These are phyloP conservation scores for Blastobasis lacticolella DNA, from an alignment of 2,888 invertebrate species.

Conservation along the genomic window DNA sequence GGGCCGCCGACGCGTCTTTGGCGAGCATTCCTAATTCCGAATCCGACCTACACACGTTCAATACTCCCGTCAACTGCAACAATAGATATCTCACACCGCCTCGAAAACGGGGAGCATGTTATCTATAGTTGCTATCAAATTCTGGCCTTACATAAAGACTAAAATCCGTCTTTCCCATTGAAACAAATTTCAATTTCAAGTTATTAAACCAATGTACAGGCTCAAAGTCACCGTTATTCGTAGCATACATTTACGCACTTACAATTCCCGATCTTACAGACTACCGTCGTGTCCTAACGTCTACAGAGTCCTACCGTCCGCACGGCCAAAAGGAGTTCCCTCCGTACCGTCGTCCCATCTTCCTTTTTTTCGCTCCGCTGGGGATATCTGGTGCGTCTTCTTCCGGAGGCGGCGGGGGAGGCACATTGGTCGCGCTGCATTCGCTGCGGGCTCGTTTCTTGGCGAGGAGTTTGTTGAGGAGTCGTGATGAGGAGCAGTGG, in stretches of 20 bases:
- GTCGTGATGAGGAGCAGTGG: slow-evolving; percentile 47
- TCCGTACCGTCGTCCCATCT: slow-evolving; percentile 54
- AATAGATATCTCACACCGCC: too few relatives aligned
- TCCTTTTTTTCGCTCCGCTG: slow-evolving; percentile 61
- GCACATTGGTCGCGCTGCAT: slow-evolving; percentile 30
- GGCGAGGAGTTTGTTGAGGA: slow-evolving; percentile 44
- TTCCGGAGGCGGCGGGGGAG: slow-evolving; percentile 27
- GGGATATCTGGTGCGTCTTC: slow-evolving; percentile 25
- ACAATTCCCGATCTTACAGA: slow-evolving; percentile 10
- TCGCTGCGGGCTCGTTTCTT: slow-evolving; percentile 26
- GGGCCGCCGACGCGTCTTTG: slow-evolving; percentile 40
- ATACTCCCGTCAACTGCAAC: too few relatives aligned
- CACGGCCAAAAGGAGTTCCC: slow-evolving; percentile 64
- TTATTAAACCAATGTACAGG: too few relatives aligned
- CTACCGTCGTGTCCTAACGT: too few relatives aligned
- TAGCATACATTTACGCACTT: too few relatives aligned
- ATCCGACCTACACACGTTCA: too few relatives aligned
- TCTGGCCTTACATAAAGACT: too few relatives aligned
- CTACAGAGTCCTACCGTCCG: slow-evolving; percentile 42
- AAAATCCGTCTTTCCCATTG: too few relatives aligned
- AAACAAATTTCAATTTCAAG: too few relatives aligned
- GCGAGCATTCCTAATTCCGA: slow-evolving; percentile 38
- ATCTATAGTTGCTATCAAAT: too few relatives aligned
- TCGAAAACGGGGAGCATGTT: too few relatives aligned
- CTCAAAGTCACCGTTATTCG: too few relatives aligned